Conservation (phyloP, 2,888 invertebrate species). For the Acleris emargana region DNA sequence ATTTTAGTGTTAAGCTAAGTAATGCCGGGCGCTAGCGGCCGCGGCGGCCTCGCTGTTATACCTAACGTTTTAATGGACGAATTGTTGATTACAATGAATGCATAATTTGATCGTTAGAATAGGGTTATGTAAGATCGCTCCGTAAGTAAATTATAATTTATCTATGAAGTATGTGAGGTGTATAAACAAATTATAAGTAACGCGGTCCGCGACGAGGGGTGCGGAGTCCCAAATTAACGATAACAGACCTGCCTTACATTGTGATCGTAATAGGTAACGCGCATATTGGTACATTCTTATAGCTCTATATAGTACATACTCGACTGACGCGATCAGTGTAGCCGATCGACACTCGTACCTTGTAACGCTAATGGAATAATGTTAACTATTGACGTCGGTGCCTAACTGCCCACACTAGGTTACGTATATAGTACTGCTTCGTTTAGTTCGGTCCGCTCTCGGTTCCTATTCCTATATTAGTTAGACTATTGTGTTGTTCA, state of each 20-base stretch:
- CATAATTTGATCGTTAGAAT: slow-evolving; percentile 83
- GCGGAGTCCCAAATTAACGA: slow-evolving; percentile 73
- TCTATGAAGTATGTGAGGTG: slow-evolving; percentile 76
- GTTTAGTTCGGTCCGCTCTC: slow-evolving; percentile 54
- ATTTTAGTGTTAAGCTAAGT: slow-evolving; percentile 84
- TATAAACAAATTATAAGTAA: slow-evolving; percentile 75
- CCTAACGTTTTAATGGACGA: slow-evolving; percentile 73
- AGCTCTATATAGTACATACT: slow-evolving; percentile 71
- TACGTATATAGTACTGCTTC: slow-evolving; percentile 64
- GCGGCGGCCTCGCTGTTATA: slow-evolving; percentile 64
- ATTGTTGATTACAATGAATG: slow-evolving; percentile 78
- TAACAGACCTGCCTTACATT: slow-evolving; percentile 71
- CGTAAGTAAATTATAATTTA: slow-evolving; percentile 82
- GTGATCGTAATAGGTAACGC: slow-evolving; percentile 79
- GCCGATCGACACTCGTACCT: slow-evolving; percentile 70
- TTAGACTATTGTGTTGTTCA: slow-evolving; percentile 78
- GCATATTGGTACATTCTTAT: slow-evolving; percentile 75
- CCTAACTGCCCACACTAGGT: slow-evolving; percentile 72
- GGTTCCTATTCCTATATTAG: slow-evolving; percentile 80
- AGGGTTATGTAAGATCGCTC: slow-evolving; percentile 84
- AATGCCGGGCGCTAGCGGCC: slow-evolving; percentile 55
- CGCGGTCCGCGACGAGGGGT: slow-evolving; percentile 74
- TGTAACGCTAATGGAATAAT: slow-evolving; percentile 61
- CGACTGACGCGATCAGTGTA: slow-evolving; percentile 74
- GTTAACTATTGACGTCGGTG: slow-evolving; percentile 66